Evolutionary conservation across 1,140 invertebrate species (phyloP).

Genomic region (Mactra quadrangularis): DNA sequence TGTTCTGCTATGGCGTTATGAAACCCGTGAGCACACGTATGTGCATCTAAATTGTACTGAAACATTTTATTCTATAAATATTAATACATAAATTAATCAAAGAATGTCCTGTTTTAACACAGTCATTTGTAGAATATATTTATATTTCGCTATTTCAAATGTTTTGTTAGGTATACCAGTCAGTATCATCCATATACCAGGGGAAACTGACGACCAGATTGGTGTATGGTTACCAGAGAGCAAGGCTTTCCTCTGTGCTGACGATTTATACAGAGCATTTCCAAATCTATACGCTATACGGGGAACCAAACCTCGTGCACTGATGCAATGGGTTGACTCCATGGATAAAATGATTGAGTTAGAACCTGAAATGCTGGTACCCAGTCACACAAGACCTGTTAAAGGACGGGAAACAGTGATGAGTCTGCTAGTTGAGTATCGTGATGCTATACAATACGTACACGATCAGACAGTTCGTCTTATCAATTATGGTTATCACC

Average conservation of each 20-base stretch:
- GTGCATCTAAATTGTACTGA: too few relatives aligned
- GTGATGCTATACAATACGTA: slow-evolving; percentile 76
- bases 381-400: slow-evolving; percentile 76
- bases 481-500: slow-evolving; percentile 70
- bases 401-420: slow-evolving; percentile 64
- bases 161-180: slow-evolving; percentile 70
- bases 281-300: slow-evolving; percentile 80
- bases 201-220: slow-evolving; percentile 78
- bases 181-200: slow-evolving; percentile 76
- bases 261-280: slow-evolving; percentile 77
- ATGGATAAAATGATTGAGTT: slow-evolving; percentile 73
- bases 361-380: slow-evolving; percentile 70
- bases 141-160: too few relatives aligned
- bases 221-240: slow-evolving; percentile 75
- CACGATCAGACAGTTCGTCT: slow-evolving; percentile 76
- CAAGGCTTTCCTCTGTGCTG: slow-evolving; percentile 71
- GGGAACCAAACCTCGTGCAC: slow-evolving; percentile 70
- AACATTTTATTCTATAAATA: too few relatives aligned
- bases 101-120: too few relatives aligned
- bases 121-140: too few relatives aligned
- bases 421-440: slow-evolving; percentile 68
- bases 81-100: too few relatives aligned
- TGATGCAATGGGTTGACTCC: slow-evolving; percentile 72
- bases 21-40: too few relatives aligned
- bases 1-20: too few relatives aligned